phyloP scores from a whole-genome alignment of 1,140 invertebrate species.

The Reticulitermes speratus region DNA sequence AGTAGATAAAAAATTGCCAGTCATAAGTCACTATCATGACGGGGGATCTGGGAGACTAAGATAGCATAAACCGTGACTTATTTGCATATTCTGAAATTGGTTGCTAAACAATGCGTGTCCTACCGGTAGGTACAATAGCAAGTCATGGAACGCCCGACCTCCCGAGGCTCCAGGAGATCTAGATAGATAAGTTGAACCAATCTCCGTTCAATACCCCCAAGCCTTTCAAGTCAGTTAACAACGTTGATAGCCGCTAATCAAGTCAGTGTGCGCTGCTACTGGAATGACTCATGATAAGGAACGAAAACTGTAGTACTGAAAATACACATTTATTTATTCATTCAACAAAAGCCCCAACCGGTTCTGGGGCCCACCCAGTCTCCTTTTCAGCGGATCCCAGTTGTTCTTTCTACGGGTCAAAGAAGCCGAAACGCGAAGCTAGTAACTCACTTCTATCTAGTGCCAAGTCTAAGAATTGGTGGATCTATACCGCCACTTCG shows the following conservation, averaged over 20 bases:
- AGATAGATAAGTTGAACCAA: conserved; percentile 3
- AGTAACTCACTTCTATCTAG: too few relatives aligned
- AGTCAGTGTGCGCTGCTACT: neutral
- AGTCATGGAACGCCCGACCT: neutral
- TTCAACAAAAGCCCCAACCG: too few relatives aligned
- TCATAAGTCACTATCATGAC: neutral
- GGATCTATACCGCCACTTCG: too few relatives aligned
- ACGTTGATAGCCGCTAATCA: conserved; percentile 14
- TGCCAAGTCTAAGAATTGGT: too few relatives aligned
- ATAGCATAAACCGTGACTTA: neutral
- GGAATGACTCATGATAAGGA: too few relatives aligned
- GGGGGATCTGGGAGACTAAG: neutral
- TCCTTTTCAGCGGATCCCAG: too few relatives aligned
- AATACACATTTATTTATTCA: too few relatives aligned
- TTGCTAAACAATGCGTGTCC: conserved; percentile 17
- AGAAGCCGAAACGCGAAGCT: too few relatives aligned
- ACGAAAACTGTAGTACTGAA: too few relatives aligned
- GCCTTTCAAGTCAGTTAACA: conserved; percentile 1
- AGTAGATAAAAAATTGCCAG: conserved; percentile 1
- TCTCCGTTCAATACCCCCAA: conserved; percentile 13
- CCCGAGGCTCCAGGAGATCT: neutral
- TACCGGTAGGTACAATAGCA: neutral
- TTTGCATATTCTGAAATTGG: conserved; percentile 16
- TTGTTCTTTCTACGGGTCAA: too few relatives aligned
- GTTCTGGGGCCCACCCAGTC: too few relatives aligned